Conservation (phyloP, 2,797 vertebrate species). For the Coccyzus lansbergi region DNA sequence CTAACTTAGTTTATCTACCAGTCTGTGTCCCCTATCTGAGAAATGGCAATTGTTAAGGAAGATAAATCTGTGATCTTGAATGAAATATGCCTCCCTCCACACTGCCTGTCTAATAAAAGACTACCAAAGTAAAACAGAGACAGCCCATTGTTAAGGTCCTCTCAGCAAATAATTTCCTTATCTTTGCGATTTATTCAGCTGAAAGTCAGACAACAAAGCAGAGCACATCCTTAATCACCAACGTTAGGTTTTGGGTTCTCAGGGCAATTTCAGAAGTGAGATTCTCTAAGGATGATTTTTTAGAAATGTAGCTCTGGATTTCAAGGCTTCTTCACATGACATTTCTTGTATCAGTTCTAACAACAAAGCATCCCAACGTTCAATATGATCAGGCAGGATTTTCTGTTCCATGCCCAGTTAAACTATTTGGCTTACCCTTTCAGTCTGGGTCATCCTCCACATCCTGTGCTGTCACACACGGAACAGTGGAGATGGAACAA, state of each 20-base stretch:
- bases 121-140: neutral
- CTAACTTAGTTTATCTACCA: neutral
- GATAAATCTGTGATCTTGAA: neutral
- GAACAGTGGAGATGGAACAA: neutral
- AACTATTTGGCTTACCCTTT: neutral
- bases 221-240: neutral
- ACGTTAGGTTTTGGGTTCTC: neutral
- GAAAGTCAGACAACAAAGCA: neutral
- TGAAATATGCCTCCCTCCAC: neutral
- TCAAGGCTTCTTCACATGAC: neutral
- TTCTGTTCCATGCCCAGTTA: neutral
- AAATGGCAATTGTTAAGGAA: neutral
- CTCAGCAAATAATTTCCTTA: neutral
- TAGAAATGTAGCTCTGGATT: neutral
- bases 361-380: neutral
- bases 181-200: neutral
- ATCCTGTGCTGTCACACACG: neutral
- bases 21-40: neutral
- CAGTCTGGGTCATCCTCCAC: neutral
- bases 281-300: neutral
- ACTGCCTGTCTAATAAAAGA: neutral
- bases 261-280: neutral
- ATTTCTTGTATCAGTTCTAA: neutral
- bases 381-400: neutral
- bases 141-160: accelerated